phyloP scores from a whole-genome alignment of 2,797 vertebrate species.

The Crax fasciolata region DNA sequence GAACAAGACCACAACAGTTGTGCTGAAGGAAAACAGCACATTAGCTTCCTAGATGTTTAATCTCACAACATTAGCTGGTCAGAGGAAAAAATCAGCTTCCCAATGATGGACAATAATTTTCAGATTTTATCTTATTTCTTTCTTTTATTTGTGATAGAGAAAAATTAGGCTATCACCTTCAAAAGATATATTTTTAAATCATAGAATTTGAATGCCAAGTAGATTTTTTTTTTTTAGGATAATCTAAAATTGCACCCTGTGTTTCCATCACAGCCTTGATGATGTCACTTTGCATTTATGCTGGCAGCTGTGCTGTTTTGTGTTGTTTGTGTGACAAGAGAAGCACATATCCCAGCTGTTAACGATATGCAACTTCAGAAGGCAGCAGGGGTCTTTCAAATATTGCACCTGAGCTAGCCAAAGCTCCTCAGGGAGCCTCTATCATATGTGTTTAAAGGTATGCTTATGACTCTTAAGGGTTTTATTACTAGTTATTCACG shows the following conservation, averaged over 20 bases:
- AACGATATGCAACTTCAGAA: slow-evolving; percentile 20
- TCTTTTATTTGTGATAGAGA: not conserved
- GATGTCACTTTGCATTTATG: not conserved
- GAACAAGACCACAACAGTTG: not conserved
- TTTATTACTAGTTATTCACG: not conserved
- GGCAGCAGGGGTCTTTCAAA: not conserved
- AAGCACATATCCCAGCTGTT: slow-evolving; percentile 18
- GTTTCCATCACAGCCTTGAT: not conserved
- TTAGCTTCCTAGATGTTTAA: not conserved
- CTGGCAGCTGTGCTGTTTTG: slow-evolving; percentile 22
- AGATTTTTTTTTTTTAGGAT: not conserved
- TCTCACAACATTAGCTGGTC: not conserved
- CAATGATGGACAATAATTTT: not conserved
- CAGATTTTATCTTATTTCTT: not conserved
- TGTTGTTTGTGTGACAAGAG: slow-evolving; percentile 47
- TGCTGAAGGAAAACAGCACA: not conserved
- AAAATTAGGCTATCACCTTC: not conserved
- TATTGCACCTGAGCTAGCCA: not conserved
- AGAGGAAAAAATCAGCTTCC: not conserved
- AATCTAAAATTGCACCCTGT: not conserved
- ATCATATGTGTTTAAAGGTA: not conserved
- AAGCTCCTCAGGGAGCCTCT: not conserved
- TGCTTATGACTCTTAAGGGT: not conserved
- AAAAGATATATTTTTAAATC: not conserved
- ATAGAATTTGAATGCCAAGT: not conserved